Evolutionary conservation across 2,113 vertebrate species (phyloP).

Genomic region (Sinocyclocheilus grahami): DNA sequence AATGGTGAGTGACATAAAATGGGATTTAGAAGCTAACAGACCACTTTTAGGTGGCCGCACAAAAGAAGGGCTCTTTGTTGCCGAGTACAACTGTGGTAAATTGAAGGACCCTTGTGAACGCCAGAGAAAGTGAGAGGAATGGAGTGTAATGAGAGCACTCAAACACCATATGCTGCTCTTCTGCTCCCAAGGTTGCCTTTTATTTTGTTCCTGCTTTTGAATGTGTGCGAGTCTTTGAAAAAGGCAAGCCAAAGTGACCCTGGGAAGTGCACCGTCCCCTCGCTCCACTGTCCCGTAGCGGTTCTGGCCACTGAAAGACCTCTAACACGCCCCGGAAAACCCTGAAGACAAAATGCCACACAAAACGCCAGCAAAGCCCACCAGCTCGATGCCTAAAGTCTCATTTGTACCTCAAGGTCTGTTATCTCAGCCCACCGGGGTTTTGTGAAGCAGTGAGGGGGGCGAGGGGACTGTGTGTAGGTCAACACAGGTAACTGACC

Average conservation of each 20-base stretch:
- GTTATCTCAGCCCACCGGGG: conserved; percentile 53
- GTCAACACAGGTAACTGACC: conserved; percentile 61
- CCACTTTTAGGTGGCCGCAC: conserved; percentile 55
- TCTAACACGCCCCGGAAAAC: conserved; percentile 62
- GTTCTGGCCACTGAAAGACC: conserved; percentile 55
- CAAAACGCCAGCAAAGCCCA: conserved; percentile 1
- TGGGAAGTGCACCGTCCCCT: conserved; percentile 64
- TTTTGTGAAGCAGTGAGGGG: conserved; percentile 64
- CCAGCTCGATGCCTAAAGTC: conserved; percentile 50
- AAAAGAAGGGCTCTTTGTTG: conserved; percentile 65
- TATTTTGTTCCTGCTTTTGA: conserved; percentile 67
- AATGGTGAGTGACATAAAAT: conserved; percentile 47
- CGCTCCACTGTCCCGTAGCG: conserved; percentile 62
- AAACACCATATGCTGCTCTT: conserved; percentile 75
- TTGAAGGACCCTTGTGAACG: conserved; percentile 71
- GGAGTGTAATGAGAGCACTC: conserved; percentile 73
- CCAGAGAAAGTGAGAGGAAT: conserved; percentile 54
- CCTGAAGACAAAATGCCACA: conserved; percentile 47
- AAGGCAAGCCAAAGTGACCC: conserved; percentile 74
- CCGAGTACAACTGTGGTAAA: conserved; percentile 67
- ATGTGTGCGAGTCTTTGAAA: conserved; percentile 75
- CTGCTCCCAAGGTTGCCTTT: conserved; percentile 69
- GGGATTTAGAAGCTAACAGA: conserved; percentile 61
- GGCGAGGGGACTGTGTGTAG: conserved; percentile 64
- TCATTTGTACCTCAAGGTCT: conserved; percentile 73